These are phyloP conservation scores for Guaruba guarouba DNA, from an alignment of 2,113 vertebrate species.

Conservation along the genomic window DNA sequence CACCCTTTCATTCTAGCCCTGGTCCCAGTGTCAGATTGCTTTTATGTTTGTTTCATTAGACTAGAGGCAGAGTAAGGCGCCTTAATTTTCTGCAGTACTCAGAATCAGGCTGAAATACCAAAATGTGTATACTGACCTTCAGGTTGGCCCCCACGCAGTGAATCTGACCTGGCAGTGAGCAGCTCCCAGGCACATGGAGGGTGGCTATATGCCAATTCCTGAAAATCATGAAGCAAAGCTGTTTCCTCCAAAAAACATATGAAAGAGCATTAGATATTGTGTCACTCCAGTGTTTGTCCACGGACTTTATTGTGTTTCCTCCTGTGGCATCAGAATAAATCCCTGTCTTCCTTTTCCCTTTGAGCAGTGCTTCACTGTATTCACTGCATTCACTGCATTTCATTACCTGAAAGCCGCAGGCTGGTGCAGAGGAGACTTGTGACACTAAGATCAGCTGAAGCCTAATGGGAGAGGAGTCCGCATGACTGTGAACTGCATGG, in stretches of 20 bases:
- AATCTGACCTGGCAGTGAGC: not conserved
- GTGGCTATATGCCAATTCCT: not conserved
- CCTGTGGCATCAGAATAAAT: not conserved
- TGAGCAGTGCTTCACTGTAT: not conserved
- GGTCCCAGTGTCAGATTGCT: not conserved
- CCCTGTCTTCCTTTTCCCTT: not conserved
- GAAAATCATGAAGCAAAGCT: not conserved
- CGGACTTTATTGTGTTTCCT: not conserved
- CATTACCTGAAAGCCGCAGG: conserved; percentile 30
- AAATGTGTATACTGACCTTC: not conserved
- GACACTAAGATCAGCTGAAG: conserved; percentile 35
- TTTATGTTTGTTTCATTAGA: not conserved
- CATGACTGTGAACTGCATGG: not conserved
- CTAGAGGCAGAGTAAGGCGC: not conserved
- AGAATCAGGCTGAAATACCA: not conserved
- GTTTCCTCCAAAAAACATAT: not conserved
- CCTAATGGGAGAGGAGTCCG: conserved; percentile 17
- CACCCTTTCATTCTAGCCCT: not conserved
- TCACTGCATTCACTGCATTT: not conserved
- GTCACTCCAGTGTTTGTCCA: not conserved
- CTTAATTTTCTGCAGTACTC: not conserved
- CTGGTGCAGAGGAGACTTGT: conserved; percentile 43
- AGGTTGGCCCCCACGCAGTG: not conserved
- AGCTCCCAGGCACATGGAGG: not conserved
- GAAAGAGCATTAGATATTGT: not conserved